Evolutionary conservation across 1,140 invertebrate species (phyloP).

Genomic region (Cydia strobilella): DNA sequence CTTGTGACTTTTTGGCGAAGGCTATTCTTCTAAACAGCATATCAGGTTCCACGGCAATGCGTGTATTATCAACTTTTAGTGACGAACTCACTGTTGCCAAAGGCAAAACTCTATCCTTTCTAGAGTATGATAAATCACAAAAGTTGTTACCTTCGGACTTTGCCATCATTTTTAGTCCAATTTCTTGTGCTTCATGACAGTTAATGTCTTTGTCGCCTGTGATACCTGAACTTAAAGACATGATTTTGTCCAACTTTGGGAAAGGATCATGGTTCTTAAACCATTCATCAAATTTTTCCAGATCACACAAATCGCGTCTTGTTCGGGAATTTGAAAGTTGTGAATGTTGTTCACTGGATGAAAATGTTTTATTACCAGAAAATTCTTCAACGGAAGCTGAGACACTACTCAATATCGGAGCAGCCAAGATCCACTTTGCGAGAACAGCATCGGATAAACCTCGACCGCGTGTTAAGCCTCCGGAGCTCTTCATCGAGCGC

Average conservation of each 20-base stretch:
- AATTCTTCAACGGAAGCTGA: background rate
- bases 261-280: background rate
- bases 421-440: constrained; percentile 58
- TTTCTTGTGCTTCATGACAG: background rate
- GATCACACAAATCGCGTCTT: too few species aligned
- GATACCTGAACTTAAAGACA: background rate
- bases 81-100: too few species aligned
- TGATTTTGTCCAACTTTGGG: background rate
- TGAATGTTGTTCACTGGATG: background rate
- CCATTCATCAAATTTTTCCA: background rate
- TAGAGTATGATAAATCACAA: too few species aligned
- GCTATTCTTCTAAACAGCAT: too few species aligned
- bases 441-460: constrained; percentile 60
- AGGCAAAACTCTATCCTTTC: too few species aligned
- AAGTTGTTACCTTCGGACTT: too few species aligned
- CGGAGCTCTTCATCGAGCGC: constrained; percentile 67
- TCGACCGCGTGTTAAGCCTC: constrained; percentile 58
- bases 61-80: too few species aligned
- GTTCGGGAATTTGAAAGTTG: too few species aligned
- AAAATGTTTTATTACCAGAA: background rate
- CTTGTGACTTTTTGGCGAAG: too few species aligned
- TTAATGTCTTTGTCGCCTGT: constrained; percentile 1
- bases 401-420: background rate
- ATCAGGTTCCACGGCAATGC: too few species aligned
- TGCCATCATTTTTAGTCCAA: constrained; percentile 13